Conservation (phyloP, 2,797 vertebrate genomes). For the Heteromormyrus szaboi region DNA sequence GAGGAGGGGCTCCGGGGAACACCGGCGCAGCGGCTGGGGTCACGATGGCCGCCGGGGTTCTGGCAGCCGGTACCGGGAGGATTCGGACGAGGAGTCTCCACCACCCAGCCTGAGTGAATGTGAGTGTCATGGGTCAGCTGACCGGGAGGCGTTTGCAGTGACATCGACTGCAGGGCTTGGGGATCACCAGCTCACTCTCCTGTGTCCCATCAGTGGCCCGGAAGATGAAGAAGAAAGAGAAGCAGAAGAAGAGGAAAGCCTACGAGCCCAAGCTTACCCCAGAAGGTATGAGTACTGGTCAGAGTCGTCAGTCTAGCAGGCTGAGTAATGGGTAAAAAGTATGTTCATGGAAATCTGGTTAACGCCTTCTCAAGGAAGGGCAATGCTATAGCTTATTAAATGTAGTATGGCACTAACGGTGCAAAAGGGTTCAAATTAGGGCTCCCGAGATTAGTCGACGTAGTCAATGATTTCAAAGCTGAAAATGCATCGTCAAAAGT, state of each 20-base stretch:
- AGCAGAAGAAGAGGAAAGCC: conserved; percentile 81
- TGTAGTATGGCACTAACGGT: not conserved
- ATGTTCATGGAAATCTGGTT: not conserved
- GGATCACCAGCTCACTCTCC: not conserved
- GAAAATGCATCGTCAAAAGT: too few relatives aligned
- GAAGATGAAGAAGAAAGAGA: conserved; percentile 92
- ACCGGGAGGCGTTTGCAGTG: not conserved
- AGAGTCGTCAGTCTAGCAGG: not conserved
- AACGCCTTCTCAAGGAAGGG: not conserved
- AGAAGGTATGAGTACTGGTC: conserved; percentile 68
- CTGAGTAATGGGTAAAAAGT: not conserved
- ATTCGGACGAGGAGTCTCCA: conserved; percentile 71
- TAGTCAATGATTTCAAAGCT: too few relatives aligned
- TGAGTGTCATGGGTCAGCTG: conserved; percentile 41
- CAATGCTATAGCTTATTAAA: not conserved
- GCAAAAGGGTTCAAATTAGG: not conserved
- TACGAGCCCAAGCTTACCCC: conserved; percentile 81
- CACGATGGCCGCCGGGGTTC: conserved; percentile 69
- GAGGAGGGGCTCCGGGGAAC: conserved; percentile 70
- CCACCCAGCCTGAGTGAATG: conserved; percentile 74
- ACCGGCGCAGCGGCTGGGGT: conserved; percentile 62
- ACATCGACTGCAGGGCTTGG: not conserved
- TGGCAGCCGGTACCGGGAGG: conserved; percentile 68
- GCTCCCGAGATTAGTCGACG: too few relatives aligned
- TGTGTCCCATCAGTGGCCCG: conserved; percentile 67